A percentile compares a stretch with the other conserved stretches of the same genome.
These are phyloP conservation scores for Pygmarrhopalites habei DNA, from an alignment of 1,140 invertebrate species.

Conservation along the genomic window DNA sequence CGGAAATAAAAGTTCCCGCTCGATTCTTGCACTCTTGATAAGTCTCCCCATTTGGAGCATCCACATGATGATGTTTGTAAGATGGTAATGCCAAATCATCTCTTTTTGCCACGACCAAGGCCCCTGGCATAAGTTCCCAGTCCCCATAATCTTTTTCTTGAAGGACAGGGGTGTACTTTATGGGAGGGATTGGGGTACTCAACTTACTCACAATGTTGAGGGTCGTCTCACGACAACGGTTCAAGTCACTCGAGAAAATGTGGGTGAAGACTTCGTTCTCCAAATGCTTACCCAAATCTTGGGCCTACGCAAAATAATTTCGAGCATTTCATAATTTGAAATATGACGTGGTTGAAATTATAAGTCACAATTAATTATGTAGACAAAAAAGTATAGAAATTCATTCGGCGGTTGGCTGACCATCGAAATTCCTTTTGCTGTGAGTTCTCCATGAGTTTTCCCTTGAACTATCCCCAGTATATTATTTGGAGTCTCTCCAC, in stretches of 20 bases:
- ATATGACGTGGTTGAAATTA: not conserved
- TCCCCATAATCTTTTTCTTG: not conserved
- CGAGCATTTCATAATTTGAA: not conserved
- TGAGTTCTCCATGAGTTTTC: not conserved
- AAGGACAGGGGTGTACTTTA: not conserved
- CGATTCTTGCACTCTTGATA: not conserved
- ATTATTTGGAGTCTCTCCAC: not conserved
- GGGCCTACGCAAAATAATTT: not conserved
- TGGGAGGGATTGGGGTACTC: not conserved
- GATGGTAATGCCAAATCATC: not conserved
- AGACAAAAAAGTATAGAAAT: not conserved
- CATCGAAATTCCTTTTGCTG: not conserved
- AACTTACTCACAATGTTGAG: not conserved
- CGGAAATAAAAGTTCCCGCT: not conserved
- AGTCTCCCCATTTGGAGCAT: conserved; percentile 3
- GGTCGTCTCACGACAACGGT: not conserved
- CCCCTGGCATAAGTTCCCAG: not conserved
- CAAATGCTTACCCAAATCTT: not conserved
- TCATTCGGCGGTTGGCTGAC: not conserved
- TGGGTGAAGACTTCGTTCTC: conserved; percentile 1
- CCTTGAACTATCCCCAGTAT: not conserved
- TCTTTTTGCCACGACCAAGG: not conserved
- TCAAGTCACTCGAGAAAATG: conserved; percentile 7
- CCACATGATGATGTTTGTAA: not conserved
- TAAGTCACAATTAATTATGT: not conserved